These are phyloP conservation scores for Cecidostiba fungosa DNA, from an alignment of 2,888 invertebrate genomes.

Conservation along the genomic window DNA sequence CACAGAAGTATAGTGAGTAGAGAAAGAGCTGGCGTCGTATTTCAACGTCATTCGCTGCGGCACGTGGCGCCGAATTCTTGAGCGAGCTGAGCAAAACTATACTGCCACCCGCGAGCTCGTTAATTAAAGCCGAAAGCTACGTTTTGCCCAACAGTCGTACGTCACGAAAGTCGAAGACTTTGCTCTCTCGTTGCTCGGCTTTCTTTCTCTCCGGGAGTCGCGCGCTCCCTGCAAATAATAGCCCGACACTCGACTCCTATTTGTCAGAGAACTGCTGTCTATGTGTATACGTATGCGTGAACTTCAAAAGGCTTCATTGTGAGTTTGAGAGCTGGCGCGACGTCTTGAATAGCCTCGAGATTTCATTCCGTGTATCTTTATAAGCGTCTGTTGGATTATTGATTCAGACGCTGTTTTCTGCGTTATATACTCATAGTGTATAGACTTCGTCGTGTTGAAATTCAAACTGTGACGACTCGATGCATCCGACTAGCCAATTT, in stretches of 20 bases:
- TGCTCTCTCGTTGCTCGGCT: background rate
- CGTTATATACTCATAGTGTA: too few relatives aligned
- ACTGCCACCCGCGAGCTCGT: conserved; percentile 65
- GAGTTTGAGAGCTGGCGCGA: background rate
- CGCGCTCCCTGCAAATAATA: conserved; percentile 64
- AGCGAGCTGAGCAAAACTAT: conserved; percentile 40
- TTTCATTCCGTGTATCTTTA: background rate
- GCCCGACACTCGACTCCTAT: conserved; percentile 65
- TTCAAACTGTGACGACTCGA: background rate
- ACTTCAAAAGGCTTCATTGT: conserved; percentile 35
- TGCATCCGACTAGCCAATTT: background rate
- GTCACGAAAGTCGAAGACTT: conserved; percentile 67
- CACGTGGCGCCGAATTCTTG: conserved; percentile 65
- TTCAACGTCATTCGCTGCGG: conserved; percentile 64
- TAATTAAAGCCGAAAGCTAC: conserved; percentile 68
- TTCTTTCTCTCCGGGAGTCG: conserved; percentile 6
- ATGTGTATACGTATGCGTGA: background rate
- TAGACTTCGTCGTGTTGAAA: background rate
- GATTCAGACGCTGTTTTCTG: background rate
- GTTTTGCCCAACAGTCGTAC: conserved; percentile 67
- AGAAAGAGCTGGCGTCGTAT: conserved; percentile 62
- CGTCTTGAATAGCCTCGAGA: background rate
- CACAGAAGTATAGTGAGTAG: background rate
- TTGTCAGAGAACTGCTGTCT: conserved; percentile 61
- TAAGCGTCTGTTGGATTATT: background rate